Conservation (phyloP, 2,797 vertebrate species). For the Sphenodon punctatus region DNA sequence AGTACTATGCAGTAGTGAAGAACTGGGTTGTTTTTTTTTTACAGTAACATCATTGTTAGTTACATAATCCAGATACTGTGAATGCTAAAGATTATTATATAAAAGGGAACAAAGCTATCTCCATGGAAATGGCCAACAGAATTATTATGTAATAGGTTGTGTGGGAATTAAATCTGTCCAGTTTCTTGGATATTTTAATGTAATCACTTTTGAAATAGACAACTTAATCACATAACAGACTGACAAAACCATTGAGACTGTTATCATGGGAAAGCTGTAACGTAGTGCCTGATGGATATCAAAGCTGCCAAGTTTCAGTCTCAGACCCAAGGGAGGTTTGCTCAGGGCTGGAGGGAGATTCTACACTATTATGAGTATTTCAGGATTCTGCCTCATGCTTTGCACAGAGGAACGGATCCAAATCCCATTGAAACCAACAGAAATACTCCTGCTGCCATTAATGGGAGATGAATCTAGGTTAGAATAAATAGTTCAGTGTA, state of each 20-base stretch:
- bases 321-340: background rate
- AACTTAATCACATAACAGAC: background rate
- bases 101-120: background rate
- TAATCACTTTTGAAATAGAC: background rate
- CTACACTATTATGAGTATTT: background rate
- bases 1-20: too few relatives aligned
- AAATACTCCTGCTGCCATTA: too few relatives aligned
- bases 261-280: background rate
- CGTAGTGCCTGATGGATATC: background rate
- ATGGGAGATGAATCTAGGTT: too few relatives aligned
- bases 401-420: too few relatives aligned
- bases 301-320: background rate
- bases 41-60: background rate
- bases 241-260: background rate
- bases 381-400: background rate
- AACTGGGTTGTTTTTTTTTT: too few relatives aligned
- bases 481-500: too few relatives aligned
- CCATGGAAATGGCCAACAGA: background rate
- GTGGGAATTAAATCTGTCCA: background rate
- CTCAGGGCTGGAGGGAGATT: background rate
- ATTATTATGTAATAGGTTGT: background rate
- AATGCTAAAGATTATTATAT: background rate
- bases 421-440: too few relatives aligned
- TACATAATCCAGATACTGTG: background rate
- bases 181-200: background rate